Conservation (phyloP, 2,113 vertebrate genomes). For the Notothenia coriiceps region DNA sequence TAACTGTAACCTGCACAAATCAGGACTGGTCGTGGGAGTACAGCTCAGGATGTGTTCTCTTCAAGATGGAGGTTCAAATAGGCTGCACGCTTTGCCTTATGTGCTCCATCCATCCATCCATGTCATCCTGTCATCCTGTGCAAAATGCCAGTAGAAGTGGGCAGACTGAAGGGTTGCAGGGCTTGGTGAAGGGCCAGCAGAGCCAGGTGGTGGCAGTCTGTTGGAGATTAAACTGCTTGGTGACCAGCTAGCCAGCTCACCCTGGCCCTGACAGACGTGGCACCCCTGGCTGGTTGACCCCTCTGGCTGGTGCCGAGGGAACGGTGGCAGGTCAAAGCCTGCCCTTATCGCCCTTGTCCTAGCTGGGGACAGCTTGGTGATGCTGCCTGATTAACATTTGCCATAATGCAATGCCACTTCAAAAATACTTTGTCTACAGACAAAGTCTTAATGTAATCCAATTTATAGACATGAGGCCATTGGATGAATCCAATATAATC, state of each 20-base stretch:
- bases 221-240: constrained; percentile 77
- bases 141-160: constrained; percentile 53
- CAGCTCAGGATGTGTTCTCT: constrained; percentile 27
- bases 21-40: constrained; percentile 13
- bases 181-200: constrained; percentile 69
- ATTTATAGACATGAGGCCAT: constrained; percentile 4
- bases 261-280: constrained; percentile 59
- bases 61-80: constrained; percentile 30
- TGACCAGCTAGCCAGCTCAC: constrained; percentile 66
- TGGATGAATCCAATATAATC: not conserved
- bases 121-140: constrained; percentile 19
- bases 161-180: constrained; percentile 64
- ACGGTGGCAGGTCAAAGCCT: constrained; percentile 50
- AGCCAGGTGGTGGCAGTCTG: constrained; percentile 79
- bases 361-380: not conserved
- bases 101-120: constrained; percentile 30
- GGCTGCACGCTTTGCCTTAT: not conserved
- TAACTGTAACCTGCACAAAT: constrained; percentile 33
- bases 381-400: not conserved
- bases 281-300: constrained; percentile 65
- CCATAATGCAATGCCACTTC: not conserved
- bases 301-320: constrained; percentile 51
- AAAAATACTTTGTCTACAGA: not conserved
- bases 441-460: not conserved
- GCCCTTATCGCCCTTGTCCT: constrained; percentile 30